phyloP scores from a whole-genome alignment of 2,888 invertebrate species.

The Caenorhabditis zanzibari region DNA sequence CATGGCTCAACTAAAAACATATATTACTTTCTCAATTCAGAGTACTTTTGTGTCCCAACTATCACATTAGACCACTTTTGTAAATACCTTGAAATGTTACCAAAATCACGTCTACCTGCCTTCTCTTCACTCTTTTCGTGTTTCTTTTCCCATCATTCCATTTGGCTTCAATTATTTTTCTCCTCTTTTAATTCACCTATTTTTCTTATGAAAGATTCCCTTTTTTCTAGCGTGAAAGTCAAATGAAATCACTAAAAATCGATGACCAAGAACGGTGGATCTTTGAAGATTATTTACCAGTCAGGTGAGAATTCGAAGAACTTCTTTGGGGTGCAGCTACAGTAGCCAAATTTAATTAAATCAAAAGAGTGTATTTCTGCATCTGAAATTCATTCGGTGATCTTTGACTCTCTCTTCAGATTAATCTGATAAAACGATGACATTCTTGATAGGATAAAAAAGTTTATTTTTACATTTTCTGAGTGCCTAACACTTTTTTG shows the following conservation, averaged over 20 bases:
- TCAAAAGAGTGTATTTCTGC: constrained; percentile 2
- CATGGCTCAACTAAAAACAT: no score
- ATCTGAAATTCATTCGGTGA: not conserved
- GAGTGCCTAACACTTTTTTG: constrained; percentile 3
- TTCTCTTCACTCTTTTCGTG: not conserved
- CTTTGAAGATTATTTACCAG: constrained; percentile 62
- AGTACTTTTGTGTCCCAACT: no score
- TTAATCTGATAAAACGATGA: constrained; percentile 20
- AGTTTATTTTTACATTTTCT: constrained; percentile 21
- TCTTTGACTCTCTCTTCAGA: constrained; percentile 15
- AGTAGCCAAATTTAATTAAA: not conserved
- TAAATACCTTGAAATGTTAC: not conserved
- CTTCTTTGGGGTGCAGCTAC: not conserved
- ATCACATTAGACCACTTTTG: no score
- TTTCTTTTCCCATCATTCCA: constrained; percentile 20
- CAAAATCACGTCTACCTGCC: constrained; percentile 1
- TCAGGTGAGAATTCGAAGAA: constrained; percentile 42
- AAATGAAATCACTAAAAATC: constrained; percentile 55
- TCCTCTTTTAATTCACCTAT: not conserved
- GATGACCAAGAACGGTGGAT: constrained; percentile 56
- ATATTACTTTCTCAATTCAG: no score
- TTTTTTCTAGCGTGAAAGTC: constrained; percentile 49
- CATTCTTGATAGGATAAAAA: constrained; percentile 2
- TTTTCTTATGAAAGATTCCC: not conserved
- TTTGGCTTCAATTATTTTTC: not conserved